These are phyloP conservation scores for Meandrina meandrites DNA, from an alignment of 92 coral and sea anemone genomes.

Conservation along the genomic window DNA sequence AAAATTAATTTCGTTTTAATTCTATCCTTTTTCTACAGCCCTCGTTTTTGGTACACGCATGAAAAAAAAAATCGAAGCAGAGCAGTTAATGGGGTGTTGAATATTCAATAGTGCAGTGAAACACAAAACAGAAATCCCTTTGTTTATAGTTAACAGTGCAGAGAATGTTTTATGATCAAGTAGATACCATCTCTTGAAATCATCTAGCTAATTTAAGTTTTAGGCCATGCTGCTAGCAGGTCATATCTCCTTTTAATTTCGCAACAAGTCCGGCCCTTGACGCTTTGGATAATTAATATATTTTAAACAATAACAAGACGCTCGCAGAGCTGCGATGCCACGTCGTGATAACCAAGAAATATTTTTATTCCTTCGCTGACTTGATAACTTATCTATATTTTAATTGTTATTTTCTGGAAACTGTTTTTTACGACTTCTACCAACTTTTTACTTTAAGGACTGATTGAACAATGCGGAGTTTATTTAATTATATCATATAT, in stretches of 20 bases:
- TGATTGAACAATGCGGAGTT: background rate
- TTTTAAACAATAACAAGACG: conserved; percentile 11
- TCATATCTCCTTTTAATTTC: conserved; percentile 27
- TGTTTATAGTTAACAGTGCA: background rate
- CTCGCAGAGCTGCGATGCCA: conserved; percentile 15
- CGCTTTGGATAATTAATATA: conserved; percentile 28
- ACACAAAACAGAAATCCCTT: background rate
- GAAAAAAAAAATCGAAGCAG: background rate
- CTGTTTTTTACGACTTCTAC: background rate
- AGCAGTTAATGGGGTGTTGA: background rate
- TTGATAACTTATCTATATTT: background rate
- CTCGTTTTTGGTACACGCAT: background rate
- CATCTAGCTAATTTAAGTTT: conserved; percentile 32
- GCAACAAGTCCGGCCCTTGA: conserved; percentile 1
- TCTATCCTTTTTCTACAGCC: background rate
- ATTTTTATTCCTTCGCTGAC: background rate
- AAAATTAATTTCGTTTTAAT: background rate
- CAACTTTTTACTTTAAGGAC: background rate
- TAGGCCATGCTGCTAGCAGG: conserved; percentile 9
- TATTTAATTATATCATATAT: background rate
- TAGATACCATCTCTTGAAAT: conserved; percentile 11
- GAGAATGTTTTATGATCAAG: background rate
- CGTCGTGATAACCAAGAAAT: conserved; percentile 5
- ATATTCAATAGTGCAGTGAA: background rate
- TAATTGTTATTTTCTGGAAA: background rate